phyloP scores from a whole-genome alignment of 1,140 invertebrate genomes.

The Aphelinus certus region DNA sequence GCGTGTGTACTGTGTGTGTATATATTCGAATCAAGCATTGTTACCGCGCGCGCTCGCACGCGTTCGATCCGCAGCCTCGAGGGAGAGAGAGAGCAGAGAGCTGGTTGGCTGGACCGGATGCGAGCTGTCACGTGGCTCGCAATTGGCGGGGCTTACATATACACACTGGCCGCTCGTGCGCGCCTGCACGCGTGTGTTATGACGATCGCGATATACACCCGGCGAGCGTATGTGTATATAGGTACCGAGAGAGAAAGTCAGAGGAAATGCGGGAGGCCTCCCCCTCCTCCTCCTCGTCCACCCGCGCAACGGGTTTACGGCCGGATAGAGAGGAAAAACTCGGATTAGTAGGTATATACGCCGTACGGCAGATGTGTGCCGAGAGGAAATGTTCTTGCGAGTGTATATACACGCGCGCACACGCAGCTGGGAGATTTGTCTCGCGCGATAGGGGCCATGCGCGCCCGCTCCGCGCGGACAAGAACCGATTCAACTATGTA shows the following conservation, averaged over 20 bases:
- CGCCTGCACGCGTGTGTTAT: neutral
- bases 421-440: neutral
- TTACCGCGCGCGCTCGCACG: no score
- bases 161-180: constrained; percentile 6
- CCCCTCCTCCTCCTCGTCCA: neutral
- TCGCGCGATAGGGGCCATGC: neutral
- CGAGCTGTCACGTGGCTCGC: constrained; percentile 56
- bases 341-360: neutral
- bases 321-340: neutral
- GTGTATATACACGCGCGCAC: neutral
- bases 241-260: neutral
- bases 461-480: neutral
- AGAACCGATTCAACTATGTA: neutral
- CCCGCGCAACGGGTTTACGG: neutral
- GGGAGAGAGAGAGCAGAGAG: no score
- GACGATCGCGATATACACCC: no score
- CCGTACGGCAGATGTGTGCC: neutral
- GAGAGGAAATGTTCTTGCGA: neutral
- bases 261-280: constrained; percentile 15
- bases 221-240: no score
- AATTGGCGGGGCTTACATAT: constrained; percentile 21
- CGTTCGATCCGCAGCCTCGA: no score
- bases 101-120: constrained; percentile 47
- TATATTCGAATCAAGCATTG: no score
- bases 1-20: no score